phyloP scores from a whole-genome alignment of 1,140 invertebrate species.

The Magallana ariakensis region DNA sequence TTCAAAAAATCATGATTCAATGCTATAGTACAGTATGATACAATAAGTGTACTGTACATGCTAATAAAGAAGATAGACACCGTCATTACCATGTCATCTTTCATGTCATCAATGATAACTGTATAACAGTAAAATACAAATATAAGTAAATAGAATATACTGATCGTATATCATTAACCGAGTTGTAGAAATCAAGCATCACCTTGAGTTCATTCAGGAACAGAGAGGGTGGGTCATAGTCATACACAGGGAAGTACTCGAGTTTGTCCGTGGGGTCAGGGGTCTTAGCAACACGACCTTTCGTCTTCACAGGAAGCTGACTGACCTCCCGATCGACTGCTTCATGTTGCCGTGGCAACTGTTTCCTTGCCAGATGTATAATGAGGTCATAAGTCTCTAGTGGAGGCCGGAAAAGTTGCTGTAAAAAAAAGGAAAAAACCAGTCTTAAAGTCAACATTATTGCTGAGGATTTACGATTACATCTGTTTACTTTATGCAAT shows the following conservation, averaged over 20 bases:
- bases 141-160: too few species aligned
- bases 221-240: constrained; percentile 87
- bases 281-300: constrained; percentile 43
- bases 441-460: too few species aligned
- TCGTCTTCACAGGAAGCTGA: neutral
- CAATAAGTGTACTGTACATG: too few species aligned
- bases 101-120: too few species aligned
- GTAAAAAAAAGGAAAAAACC: constrained; percentile 69
- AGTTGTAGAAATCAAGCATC: constrained; percentile 37
- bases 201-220: constrained; percentile 89
- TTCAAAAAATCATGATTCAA: too few species aligned
- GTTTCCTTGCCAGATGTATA: constrained; percentile 84
- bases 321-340: constrained; percentile 59
- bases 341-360: constrained; percentile 63
- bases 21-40: too few species aligned
- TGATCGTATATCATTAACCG: too few species aligned
- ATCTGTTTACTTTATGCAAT: too few species aligned
- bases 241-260: constrained; percentile 85
- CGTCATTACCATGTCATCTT: too few species aligned
- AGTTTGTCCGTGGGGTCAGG: neutral
- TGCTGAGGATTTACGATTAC: too few species aligned
- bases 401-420: constrained; percentile 85
- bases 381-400: constrained; percentile 87
- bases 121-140: too few species aligned
- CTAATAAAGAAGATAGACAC: too few species aligned